Conservation (phyloP, 2,888 invertebrate species). For the Brachynemurus nebulosus region DNA sequence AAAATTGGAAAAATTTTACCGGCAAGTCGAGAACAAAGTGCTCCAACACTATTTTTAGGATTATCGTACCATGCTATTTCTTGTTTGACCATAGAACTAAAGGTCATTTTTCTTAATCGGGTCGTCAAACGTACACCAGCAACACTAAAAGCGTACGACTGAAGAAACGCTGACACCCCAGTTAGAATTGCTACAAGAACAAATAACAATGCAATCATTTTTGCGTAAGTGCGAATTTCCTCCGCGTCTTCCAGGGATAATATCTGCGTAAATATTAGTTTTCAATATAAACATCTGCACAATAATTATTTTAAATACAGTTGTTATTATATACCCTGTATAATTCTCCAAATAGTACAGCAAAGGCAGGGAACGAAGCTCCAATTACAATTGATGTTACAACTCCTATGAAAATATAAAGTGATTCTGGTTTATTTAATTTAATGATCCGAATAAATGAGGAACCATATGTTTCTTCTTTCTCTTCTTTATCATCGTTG, state of each 20-base stretch:
- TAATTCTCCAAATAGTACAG: conserved; percentile 66
- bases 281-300: no score
- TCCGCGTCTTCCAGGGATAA: conserved; percentile 41
- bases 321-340: conserved; percentile 43
- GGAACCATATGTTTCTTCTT: conserved; percentile 20
- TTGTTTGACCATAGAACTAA: conserved; percentile 51
- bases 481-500: conserved; percentile 22
- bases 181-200: conserved; percentile 48
- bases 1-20: conserved; percentile 60
- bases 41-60: conserved; percentile 56
- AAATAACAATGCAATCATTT: conserved; percentile 45
- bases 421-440: conserved; percentile 57
- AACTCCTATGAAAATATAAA: conserved; percentile 44
- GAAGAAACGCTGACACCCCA: conserved; percentile 50
- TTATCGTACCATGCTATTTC: conserved; percentile 50
- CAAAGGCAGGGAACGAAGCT: conserved; percentile 57
- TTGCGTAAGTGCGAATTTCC: conserved; percentile 38
- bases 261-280: conserved; percentile 34
- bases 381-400: conserved; percentile 55
- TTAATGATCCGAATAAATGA: conserved; percentile 39
- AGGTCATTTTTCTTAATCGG: conserved; percentile 43
- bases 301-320: not conserved
- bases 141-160: conserved; percentile 58
- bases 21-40: conserved; percentile 57
- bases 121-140: conserved; percentile 66